phyloP scores from a whole-genome alignment of 2,888 invertebrate genomes.

The Pseudanteris insignis region DNA sequence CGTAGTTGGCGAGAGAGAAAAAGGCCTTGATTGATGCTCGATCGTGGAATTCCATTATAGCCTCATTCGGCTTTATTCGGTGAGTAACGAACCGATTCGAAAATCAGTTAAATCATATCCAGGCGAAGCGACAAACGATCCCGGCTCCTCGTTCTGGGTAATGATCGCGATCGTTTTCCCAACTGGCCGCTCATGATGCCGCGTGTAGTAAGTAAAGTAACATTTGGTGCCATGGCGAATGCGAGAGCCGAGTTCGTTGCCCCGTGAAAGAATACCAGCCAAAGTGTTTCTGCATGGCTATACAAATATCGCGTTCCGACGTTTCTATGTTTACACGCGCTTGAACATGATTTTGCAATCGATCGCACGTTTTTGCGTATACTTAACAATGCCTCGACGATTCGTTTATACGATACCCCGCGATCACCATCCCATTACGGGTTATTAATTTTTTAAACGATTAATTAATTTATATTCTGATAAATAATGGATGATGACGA shows the following conservation, averaged over 20 bases:
- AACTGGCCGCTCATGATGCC: conserved; percentile 34
- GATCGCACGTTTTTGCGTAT: conserved; percentile 13
- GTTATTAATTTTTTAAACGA: background rate
- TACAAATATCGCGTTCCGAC: conserved; percentile 36
- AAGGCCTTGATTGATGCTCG: too few species aligned
- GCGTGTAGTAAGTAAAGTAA: conserved; percentile 42
- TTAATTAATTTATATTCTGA: too few species aligned
- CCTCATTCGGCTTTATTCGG: too few species aligned
- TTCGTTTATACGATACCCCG: background rate
- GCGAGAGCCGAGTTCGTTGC: conserved; percentile 57
- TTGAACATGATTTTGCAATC: conserved; percentile 22
- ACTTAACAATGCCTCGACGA: background rate
- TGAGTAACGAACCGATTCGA: conserved; percentile 15
- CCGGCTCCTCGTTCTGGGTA: conserved; percentile 34
- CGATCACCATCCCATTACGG: background rate
- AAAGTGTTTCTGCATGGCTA: conserved; percentile 51
- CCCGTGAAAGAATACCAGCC: conserved; percentile 55
- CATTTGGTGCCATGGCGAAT: conserved; percentile 46
- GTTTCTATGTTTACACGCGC: conserved; percentile 40
- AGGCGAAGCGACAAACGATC: conserved; percentile 29
- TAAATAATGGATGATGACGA: too few species aligned
- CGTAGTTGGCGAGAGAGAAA: too few species aligned
- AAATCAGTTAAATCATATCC: conserved; percentile 28
- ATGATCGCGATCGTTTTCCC: conserved; percentile 41
- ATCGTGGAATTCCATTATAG: too few species aligned